Base-by-base conservation (phyloP, 1,140 invertebrate species). In the Drosophila auraria region DNA sequence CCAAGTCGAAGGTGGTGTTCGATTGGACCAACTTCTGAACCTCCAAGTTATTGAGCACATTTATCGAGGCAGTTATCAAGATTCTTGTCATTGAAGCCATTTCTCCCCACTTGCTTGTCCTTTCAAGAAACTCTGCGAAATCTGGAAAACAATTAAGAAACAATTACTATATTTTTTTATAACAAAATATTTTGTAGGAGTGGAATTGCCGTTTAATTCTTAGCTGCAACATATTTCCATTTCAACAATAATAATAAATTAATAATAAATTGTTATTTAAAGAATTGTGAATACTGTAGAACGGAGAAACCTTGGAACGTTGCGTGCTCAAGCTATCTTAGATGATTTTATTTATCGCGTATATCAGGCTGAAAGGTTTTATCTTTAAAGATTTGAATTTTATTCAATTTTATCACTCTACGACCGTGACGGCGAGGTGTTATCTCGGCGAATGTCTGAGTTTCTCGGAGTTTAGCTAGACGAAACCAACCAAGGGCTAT, bases 1-100 rank as follows among this genome's bases (percentile, higher is more conserved):
- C 15, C 49, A 83, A 40, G 47, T 89, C 84, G 11, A 62, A 89
- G n/a, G 40, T 83, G 0, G 23, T 17, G 38, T 83, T 72, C 0
- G 84, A 70, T 3, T 33, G 20, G 20, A 89, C 36, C 8, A 89
- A 25, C 1, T 49, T 7, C 27, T 70, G 69, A 2, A 89, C 84
- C 14, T 71, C 54, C 2, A 7, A 1, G 5, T 73, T 62, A n/a
- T 66, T n/a, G 4, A 87, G 30, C 3, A 87, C 42, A 57, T 87
- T 87, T 0, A 82, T 42, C 0, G 25, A 27, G 3, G 58, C 47
- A 8, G 68, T 83, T 6, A 77, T 20, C 70, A 79, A 56, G 12
- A 50, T 44, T 5, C 38, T 81, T 1, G 68, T 15, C 9, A 81
- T 27, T 1, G 33, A 57, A 5, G 4, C 20, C 11, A 79, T 42